Percentiles rank a stretch among this genome's conserved stretches.
These are phyloP conservation scores for Drosophila ercepeae DNA, from an alignment of 1,140 invertebrate genomes.

Conservation along the genomic window DNA sequence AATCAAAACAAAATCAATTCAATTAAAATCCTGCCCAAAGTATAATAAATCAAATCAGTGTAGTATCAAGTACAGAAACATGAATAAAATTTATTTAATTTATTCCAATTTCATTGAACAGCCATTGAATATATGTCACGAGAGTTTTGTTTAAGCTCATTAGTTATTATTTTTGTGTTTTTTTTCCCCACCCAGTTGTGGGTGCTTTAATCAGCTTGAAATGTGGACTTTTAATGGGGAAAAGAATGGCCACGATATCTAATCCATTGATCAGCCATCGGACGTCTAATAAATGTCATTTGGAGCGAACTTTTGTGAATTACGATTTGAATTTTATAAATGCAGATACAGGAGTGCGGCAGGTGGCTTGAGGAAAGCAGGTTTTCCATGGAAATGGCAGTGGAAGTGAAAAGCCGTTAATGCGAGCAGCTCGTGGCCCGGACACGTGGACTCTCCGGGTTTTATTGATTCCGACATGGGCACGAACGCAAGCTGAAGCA, in stretches of 20 bases:
- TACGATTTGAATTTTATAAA: slow-evolving; percentile 61
- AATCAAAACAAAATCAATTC: slow-evolving; percentile 25
- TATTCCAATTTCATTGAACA: slow-evolving; percentile 3
- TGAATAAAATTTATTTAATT: slow-evolving; percentile 39
- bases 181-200: neutral
- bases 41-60: slow-evolving; percentile 35
- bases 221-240: slow-evolving; percentile 16
- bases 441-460: slow-evolving; percentile 47
- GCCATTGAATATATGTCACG: slow-evolving; percentile 18
- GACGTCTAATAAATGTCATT: slow-evolving; percentile 58
- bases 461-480: slow-evolving; percentile 68
- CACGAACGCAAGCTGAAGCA: slow-evolving; percentile 43
- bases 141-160: slow-evolving; percentile 4
- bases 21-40: slow-evolving; percentile 23
- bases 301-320: slow-evolving; percentile 36
- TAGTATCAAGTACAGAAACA: neutral
- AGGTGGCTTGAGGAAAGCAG: neutral
- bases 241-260: slow-evolving; percentile 11
- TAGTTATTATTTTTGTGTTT: neutral
- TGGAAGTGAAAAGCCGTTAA: slow-evolving; percentile 8
- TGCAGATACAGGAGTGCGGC: neutral
- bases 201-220: slow-evolving; percentile 49
- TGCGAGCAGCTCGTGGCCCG: slow-evolving; percentile 12
- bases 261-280: slow-evolving; percentile 29
- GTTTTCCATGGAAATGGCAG: slow-evolving; percentile 1